Base-by-base conservation (phyloP, 2,888 invertebrate genomes). In the Branchinecta sandiegonensis region DNA sequence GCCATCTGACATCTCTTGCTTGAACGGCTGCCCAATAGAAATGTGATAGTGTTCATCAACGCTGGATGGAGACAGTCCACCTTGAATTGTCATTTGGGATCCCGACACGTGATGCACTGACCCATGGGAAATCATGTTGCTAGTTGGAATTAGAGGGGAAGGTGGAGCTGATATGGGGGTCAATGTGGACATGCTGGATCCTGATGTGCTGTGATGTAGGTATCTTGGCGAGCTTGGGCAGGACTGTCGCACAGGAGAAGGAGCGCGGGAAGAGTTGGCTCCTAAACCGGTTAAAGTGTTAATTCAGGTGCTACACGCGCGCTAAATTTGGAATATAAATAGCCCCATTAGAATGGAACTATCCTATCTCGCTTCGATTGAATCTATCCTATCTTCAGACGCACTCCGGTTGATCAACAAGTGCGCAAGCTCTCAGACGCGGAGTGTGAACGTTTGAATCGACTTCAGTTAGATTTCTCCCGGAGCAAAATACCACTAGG, bases 231-330 rank as follows among this genome's bases (percentile, higher is more conserved):
- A 23, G 14, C 23, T 23, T 17, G n/a, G n/a, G 23, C 63, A 56
- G 23, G 63, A 17, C 23, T 56, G 63, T 9, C 12, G 63, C 14
- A 68, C 14, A 14, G 68, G 37, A 8, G 68, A 10, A 66, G 37
- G 48, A 13, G 47, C 69, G 13, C 48, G 66, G 10, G 69, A 67
- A 37, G 69, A 65, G n/a, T 56, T 47, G n/a, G 69, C 46, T 48
- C 65, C 67, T 14, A 64, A 9, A 47, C 67, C 48, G 5, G 13
- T 46, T 46, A 63, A 47, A 37, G 6, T 6, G 37, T 37, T 37
- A 37, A 37, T 37, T 37, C 2, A 37, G 6, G 0, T 37, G 37
- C 37, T 6, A 5, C 37, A 6, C 6, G 6, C 6, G 37, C 2
- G 37, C 37, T 37, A 37, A 37, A 37, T 6, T 4, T 37, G 37